phyloP scores from a whole-genome alignment of 2,113 vertebrate species.

The Ranitomeya imitator region DNA sequence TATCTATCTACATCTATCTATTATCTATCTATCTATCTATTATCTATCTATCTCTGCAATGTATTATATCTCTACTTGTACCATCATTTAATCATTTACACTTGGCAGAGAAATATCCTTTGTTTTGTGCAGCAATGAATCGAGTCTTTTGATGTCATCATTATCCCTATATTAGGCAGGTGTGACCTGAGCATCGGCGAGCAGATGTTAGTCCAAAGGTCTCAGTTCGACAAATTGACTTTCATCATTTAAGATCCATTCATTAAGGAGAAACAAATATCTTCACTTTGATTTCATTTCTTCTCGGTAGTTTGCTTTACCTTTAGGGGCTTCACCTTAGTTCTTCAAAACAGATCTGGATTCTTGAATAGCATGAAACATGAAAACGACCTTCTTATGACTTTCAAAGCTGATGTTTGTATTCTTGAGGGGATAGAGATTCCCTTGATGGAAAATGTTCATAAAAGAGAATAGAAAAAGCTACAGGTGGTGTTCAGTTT shows the following conservation, averaged over 20 bases:
- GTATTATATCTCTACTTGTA: background rate
- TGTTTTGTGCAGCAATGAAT: constrained; percentile 43
- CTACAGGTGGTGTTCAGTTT: constrained; percentile 42
- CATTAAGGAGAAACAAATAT: constrained; percentile 46
- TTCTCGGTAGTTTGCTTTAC: constrained; percentile 30
- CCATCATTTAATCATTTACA: constrained; percentile 42
- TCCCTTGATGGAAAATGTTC: constrained; percentile 45
- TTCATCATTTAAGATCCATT: constrained; percentile 52
- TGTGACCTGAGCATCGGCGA: constrained; percentile 50
- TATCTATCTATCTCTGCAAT: background rate
- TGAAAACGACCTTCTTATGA: constrained; percentile 21
- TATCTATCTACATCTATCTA: background rate
- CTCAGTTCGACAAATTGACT: constrained; percentile 56
- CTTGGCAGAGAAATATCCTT: constrained; percentile 20
- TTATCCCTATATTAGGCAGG: constrained; percentile 56
- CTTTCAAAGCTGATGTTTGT: constrained; percentile 42
- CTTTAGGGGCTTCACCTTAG: constrained; percentile 42
- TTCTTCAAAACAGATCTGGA: constrained; percentile 8
- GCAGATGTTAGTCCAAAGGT: constrained; percentile 59
- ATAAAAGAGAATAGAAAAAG: constrained; percentile 41
- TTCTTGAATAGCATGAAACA: constrained; percentile 14
- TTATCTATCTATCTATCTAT: background rate
- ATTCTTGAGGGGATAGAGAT: constrained; percentile 46
- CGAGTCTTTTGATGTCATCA: constrained; percentile 50
- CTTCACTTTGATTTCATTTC: constrained; percentile 52